phyloP scores from a whole-genome alignment of 1,140 invertebrate genomes.

The Nautilus pompilius region DNA sequence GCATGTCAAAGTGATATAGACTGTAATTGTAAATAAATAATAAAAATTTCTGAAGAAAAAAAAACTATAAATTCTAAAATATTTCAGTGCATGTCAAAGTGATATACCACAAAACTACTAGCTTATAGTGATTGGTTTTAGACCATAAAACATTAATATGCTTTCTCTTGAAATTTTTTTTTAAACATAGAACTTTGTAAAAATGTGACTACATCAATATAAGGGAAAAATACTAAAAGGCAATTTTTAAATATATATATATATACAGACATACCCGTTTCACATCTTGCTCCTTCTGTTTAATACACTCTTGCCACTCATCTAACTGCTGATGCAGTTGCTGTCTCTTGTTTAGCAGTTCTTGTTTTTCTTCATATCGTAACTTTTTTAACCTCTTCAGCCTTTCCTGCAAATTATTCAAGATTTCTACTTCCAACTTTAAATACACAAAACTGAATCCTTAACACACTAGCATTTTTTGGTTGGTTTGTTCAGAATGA shows the following conservation, averaged over 20 bases:
- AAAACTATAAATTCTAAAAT: neutral
- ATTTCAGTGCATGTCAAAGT: neutral
- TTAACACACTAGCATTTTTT: too few relatives aligned
- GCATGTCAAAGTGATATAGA: neutral
- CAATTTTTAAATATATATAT: neutral
- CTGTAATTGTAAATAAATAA: neutral
- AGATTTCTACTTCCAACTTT: too few relatives aligned
- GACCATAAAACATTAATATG: neutral
- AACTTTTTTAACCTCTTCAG: conserved; percentile 6
- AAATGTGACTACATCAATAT: too few relatives aligned
- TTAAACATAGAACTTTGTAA: neutral
- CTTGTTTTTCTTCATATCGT: conserved; percentile 3
- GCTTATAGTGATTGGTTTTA: neutral
- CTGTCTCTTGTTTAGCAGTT: neutral
- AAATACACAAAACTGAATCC: too few relatives aligned
- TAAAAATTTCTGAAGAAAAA: neutral
- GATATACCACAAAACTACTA: neutral
- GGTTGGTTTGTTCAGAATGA: too few relatives aligned
- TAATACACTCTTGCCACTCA: neutral
- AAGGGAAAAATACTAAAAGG: neutral
- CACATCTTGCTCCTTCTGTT: conserved; percentile 1
- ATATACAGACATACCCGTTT: conserved; percentile 10
- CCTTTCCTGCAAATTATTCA: conserved; percentile 5
- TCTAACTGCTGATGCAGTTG: conserved; percentile 1
- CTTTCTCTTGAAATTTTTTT: neutral